phyloP scores from a whole-genome alignment of 2,113 vertebrate genomes.

The Sturnira hondurensis region DNA sequence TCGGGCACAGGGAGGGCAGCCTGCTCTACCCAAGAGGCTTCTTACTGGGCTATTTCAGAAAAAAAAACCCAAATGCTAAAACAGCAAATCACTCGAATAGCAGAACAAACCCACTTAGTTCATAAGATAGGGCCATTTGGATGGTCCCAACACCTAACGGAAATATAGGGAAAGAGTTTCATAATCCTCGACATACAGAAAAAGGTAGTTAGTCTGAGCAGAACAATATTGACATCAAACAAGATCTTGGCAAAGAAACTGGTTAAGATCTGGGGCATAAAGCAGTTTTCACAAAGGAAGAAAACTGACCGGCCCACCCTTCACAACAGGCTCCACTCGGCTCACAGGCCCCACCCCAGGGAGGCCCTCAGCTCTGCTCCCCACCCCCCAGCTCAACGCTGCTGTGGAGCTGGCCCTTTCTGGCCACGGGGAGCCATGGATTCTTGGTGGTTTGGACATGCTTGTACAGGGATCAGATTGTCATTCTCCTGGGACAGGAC shows the following conservation, averaged over 20 bases:
- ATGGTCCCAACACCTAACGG: neutral
- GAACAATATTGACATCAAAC: neutral
- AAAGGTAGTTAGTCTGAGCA: neutral
- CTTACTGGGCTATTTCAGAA: neutral
- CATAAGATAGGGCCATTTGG: neutral
- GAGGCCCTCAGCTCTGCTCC: neutral
- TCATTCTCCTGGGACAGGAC: neutral
- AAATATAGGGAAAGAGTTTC: neutral
- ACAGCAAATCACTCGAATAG: neutral
- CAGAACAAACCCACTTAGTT: neutral
- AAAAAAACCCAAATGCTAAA: neutral
- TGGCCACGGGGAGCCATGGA: neutral
- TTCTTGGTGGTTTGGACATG: neutral
- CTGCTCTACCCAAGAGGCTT: neutral
- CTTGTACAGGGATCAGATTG: neutral
- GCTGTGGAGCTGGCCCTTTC: neutral
- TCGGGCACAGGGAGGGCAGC: too few species aligned
- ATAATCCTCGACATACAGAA: neutral
- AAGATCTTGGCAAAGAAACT: slow-evolving; percentile 30
- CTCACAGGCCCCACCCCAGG: neutral
- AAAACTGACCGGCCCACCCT: neutral
- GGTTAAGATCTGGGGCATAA: neutral
- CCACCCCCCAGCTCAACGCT: neutral
- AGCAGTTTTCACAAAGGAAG: slow-evolving; percentile 12
- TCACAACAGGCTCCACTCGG: rapidly evolving